These are phyloP conservation scores for Ceratoteleas bidentatus DNA, from an alignment of 1,140 invertebrate genomes.

Conservation along the genomic window DNA sequence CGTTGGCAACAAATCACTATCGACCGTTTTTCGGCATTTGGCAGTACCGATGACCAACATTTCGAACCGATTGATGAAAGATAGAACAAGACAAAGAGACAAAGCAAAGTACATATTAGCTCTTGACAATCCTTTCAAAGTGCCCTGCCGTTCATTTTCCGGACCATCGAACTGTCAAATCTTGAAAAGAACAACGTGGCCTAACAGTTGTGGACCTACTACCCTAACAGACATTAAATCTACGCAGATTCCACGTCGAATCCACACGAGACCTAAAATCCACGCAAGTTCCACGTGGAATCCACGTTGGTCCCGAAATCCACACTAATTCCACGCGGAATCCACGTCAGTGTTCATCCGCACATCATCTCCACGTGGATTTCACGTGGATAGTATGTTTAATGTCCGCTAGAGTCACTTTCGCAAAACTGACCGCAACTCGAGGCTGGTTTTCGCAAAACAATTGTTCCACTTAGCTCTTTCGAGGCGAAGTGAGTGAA, in stretches of 20 bases:
- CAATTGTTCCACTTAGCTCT: not conserved
- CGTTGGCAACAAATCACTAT: constrained; percentile 31
- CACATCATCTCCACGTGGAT: too few species aligned
- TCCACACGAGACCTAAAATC: not conserved
- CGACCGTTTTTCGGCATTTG: constrained; percentile 34
- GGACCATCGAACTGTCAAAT: constrained; percentile 57
- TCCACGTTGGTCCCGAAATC: too few species aligned
- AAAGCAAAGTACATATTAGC: constrained; percentile 30
- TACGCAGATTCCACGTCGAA: too few species aligned
- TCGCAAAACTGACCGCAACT: not conserved
- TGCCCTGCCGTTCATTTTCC: constrained; percentile 48
- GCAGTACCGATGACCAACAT: constrained; percentile 30
- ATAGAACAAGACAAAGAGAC: constrained; percentile 3
- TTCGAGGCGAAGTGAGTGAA: not conserved
- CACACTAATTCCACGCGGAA: too few species aligned
- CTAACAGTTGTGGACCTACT: constrained; percentile 45
- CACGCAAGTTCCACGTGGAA: not conserved
- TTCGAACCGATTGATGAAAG: constrained; percentile 7
- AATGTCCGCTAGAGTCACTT: not conserved
- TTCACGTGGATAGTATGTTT: not conserved
- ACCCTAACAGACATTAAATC: constrained; percentile 2
- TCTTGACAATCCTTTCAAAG: constrained; percentile 66
- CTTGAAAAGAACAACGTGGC: constrained; percentile 49
- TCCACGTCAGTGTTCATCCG: too few species aligned
- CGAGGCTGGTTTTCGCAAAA: not conserved